Percentiles rank a stretch among this genome's conserved stretches.
These are phyloP conservation scores for Aphidius colemani DNA, from an alignment of 2,888 invertebrate species.

Conservation along the genomic window DNA sequence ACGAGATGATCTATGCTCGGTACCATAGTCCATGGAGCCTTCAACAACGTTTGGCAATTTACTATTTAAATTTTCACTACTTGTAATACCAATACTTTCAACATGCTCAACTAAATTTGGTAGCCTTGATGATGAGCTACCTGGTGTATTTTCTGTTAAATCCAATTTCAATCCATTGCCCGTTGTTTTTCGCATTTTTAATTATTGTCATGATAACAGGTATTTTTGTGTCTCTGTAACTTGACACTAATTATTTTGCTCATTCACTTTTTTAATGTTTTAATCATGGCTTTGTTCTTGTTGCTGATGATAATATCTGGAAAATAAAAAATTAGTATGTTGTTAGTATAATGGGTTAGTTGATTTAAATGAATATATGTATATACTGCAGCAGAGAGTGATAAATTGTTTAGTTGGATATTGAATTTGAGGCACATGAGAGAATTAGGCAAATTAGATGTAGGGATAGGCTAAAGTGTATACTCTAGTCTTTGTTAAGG, in stretches of 20 bases:
- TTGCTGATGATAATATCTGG: too few relatives aligned
- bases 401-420: conserved; percentile 1
- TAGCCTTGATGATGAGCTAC: conserved; percentile 54
- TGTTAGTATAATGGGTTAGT: too few relatives aligned
- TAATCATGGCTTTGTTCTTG: too few relatives aligned
- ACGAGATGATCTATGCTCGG: conserved; percentile 58
- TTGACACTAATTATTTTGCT: too few relatives aligned
- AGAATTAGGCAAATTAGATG: conserved; percentile 14
- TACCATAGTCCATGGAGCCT: conserved; percentile 61
- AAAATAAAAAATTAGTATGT: too few relatives aligned
- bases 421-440: conserved; percentile 7
- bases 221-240: neutral
- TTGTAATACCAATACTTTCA: conserved; percentile 43
- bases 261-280: too few relatives aligned
- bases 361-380: too few relatives aligned
- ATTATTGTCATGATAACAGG: conserved; percentile 54
- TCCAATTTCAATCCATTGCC: conserved; percentile 58
- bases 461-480: conserved; percentile 4
- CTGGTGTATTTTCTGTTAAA: conserved; percentile 58
- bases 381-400: too few relatives aligned
- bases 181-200: conserved; percentile 55
- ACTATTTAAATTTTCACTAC: conserved; percentile 55
- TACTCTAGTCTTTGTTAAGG: conserved; percentile 10
- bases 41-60: conserved; percentile 59
- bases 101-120: conserved; percentile 59